Conservation (phyloP, 1,140 invertebrate species). For the Apis dorsata region DNA sequence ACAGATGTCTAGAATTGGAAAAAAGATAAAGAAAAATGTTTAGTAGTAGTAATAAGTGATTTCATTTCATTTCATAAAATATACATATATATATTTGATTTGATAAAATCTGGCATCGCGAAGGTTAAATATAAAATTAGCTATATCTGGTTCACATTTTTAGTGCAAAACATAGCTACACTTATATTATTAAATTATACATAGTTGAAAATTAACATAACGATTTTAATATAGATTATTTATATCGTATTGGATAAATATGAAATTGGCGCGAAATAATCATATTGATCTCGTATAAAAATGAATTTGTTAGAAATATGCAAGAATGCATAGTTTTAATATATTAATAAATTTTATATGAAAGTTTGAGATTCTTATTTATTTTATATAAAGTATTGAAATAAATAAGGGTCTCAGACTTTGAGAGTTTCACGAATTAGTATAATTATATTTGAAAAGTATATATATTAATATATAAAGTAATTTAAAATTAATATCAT, state of each 20-base stretch:
- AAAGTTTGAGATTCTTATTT: too few species aligned
- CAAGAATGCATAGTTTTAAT: not conserved
- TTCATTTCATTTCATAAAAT: slow-evolving; percentile 14
- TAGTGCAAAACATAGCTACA: not conserved
- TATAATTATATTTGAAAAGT: not conserved
- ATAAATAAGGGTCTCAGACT: not conserved
- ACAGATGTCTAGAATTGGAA: too few species aligned
- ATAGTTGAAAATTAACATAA: not conserved
- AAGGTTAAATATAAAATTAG: slow-evolving; percentile 36
- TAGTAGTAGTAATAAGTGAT: not conserved
- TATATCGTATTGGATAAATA: not conserved
- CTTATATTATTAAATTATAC: slow-evolving; percentile 11
- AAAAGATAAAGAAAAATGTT: not conserved
- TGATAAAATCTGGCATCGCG: not conserved
- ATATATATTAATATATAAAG: too few species aligned
- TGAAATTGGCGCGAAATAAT: not conserved
- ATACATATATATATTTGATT: not conserved
- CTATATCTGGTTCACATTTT: slow-evolving; percentile 23
- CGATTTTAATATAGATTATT: slow-evolving; percentile 18
- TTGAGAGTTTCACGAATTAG: not conserved
- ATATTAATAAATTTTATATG: not conserved
- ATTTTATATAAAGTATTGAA: too few species aligned
- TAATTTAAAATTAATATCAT: too few species aligned
- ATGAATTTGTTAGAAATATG: not conserved
- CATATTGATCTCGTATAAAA: not conserved